Conservation (phyloP, 1,140 invertebrate genomes). For the Cepaea nemoralis region DNA sequence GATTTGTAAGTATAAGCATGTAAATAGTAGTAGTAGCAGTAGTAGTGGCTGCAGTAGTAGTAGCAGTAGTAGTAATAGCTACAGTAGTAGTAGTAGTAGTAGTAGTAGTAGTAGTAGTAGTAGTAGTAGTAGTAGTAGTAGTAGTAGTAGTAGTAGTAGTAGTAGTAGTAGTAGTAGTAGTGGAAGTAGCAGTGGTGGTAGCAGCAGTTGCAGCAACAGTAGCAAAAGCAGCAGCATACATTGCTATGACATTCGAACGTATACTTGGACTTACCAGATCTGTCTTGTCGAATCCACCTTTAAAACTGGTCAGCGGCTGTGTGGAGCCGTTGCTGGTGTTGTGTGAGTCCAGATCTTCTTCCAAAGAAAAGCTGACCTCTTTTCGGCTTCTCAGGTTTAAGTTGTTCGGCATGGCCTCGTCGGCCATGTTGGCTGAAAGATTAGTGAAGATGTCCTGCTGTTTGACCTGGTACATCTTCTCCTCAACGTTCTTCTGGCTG, state of each 20-base stretch:
- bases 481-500: conserved; percentile 32
- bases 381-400: conserved; percentile 37
- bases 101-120: too few relatives aligned
- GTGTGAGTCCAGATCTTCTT: conserved; percentile 42
- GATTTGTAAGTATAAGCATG: too few relatives aligned
- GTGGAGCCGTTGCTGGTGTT: conserved; percentile 33
- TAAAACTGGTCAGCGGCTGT: conserved; percentile 37
- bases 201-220: too few relatives aligned
- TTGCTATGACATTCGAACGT: background rate
- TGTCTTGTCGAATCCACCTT: background rate
- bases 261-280: conserved; percentile 11
- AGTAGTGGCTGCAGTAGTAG: too few relatives aligned
- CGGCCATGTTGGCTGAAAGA: conserved; percentile 10
- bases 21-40: too few relatives aligned
- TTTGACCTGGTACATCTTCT: conserved; percentile 46
- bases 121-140: too few relatives aligned
- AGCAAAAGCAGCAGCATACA: too few relatives aligned
- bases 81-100: too few relatives aligned
- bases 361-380: conserved; percentile 49
- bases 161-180: too few relatives aligned
- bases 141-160: too few relatives aligned
- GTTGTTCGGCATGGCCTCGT: conserved; percentile 28
- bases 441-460: conserved; percentile 43
- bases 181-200: too few relatives aligned
- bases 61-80: too few relatives aligned